Evolutionary conservation across 2,888 invertebrate genomes (phyloP), one percentile per base, ranked within the genome.

Genomic region (Colostygia pectinataria): DNA sequence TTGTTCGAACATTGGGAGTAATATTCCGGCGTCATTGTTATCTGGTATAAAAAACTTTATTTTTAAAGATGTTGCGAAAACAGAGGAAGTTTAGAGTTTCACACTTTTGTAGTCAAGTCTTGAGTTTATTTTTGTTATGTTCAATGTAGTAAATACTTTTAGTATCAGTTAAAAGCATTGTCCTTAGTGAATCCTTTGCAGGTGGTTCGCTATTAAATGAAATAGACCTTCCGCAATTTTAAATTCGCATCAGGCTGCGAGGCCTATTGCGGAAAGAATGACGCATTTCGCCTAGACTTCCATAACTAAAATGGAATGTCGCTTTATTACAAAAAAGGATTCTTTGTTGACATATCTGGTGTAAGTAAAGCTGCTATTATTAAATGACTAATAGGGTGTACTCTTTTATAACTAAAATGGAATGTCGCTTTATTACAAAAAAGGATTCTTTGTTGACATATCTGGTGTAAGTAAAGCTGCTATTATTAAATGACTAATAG

Each of bases 21-120:
- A 58, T 66, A 55, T 65, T 62, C 50, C 50, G 42, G 50, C 36
- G 44, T 31, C 41, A 37, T 41, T 51, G 36, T 58, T 59, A 54
- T 53, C 40, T 53, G 57, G 9, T 33, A 33, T 23, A 27, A 25
- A 37, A 41, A 41, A 20, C 18, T 32, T 24, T 33, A n/a, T 33
- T 50, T 31, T n/a, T 31, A 41, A 24, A 40, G 24, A 32, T 40
- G 34, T 36, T 39, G 40, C 44, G 4, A 32, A 38, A 44, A 12
- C 8, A 1, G 8, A 29, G 9, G 13, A 25, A 32, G 8, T 7
- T 28, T 34, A 1, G 6, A n/a, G 9, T 32, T 18, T 34, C 12
- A 42, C 25, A 33, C 42, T 33, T 41, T 25, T 10, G 29, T 29
- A 6, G 28, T 20, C 20, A 28, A 24, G 4, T n/a, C n/a, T n/a